A percentile compares a stretch with the other conserved stretches of the same genome.
These are phyloP conservation scores for Oxyscelio sp. DNA, from an alignment of 2,888 invertebrate species.

Conservation along the genomic window DNA sequence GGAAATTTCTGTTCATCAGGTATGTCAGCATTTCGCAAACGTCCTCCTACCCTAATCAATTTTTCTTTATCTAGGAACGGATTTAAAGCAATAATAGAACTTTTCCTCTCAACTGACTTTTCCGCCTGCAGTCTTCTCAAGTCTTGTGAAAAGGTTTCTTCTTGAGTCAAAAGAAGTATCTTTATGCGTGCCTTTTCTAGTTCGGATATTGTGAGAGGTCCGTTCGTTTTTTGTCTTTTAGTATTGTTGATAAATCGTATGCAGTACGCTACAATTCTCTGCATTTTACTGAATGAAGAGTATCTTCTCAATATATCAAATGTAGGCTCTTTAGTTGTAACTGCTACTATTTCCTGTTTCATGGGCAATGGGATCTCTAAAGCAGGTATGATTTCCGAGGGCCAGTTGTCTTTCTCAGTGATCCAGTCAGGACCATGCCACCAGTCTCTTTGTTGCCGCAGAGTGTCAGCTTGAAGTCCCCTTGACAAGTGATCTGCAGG, in stretches of 20 bases:
- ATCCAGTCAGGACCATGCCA: neutral
- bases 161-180: neutral
- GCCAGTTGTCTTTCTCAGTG: neutral
- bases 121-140: neutral
- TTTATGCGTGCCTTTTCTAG: neutral
- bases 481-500: constrained; percentile 1
- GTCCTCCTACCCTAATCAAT: constrained; percentile 3
- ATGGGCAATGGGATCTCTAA: neutral
- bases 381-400: no score
- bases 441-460: neutral
- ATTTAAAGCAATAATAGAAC: neutral
- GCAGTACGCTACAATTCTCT: neutral
- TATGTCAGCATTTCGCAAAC: neutral
- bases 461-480: no score
- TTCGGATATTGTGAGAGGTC: neutral
- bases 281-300: neutral
- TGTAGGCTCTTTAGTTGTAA: neutral
- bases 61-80: neutral
- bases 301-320: neutral
- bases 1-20: neutral
- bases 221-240: neutral
- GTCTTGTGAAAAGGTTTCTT: neutral
- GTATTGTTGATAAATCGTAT: neutral
- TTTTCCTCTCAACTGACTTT: neutral
- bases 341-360: neutral